These are phyloP conservation scores for Carposina sasakii DNA, from an alignment of 1,140 invertebrate species.

Conservation along the genomic window DNA sequence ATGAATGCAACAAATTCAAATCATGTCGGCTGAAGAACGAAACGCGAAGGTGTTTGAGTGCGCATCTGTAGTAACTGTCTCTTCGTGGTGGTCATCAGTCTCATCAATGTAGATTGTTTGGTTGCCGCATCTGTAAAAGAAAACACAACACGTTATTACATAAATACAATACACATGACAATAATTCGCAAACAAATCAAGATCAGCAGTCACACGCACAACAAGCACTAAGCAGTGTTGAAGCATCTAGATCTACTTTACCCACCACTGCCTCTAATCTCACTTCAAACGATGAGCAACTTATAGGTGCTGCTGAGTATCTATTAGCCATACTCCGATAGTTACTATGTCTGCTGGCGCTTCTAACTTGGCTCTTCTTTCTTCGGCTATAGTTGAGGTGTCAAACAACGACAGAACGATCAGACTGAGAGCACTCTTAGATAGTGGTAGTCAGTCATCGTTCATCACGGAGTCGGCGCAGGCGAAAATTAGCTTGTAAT, in stretches of 20 bases:
- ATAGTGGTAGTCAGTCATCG: background rate
- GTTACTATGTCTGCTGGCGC: background rate
- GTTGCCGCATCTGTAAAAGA: background rate
- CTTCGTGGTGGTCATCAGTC: background rate
- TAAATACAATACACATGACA: no score
- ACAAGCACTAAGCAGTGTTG: no score
- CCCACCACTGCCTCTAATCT: no score
- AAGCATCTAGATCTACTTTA: no score
- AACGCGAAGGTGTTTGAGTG: background rate
- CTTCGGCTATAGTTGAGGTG: background rate
- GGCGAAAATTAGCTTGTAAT: no score
- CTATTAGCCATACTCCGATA: no score
- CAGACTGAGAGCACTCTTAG: background rate
- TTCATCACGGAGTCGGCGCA: slow-evolving; percentile 5
- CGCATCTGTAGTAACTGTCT: slow-evolving; percentile 4
- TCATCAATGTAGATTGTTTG: background rate
- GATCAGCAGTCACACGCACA: no score
- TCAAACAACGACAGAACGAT: slow-evolving; percentile 3
- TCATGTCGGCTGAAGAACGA: background rate
- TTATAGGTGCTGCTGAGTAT: no score
- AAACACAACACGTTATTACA: slow-evolving; percentile 9
- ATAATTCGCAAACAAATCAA: no score
- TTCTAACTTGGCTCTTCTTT: background rate
- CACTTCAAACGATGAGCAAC: no score
- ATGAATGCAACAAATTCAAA: slow-evolving; percentile 1